A percentile compares a stretch with the other conserved stretches of the same genome.
phyloP scores from a whole-genome alignment of 2,113 vertebrate genomes.

The Siniperca knerii region DNA sequence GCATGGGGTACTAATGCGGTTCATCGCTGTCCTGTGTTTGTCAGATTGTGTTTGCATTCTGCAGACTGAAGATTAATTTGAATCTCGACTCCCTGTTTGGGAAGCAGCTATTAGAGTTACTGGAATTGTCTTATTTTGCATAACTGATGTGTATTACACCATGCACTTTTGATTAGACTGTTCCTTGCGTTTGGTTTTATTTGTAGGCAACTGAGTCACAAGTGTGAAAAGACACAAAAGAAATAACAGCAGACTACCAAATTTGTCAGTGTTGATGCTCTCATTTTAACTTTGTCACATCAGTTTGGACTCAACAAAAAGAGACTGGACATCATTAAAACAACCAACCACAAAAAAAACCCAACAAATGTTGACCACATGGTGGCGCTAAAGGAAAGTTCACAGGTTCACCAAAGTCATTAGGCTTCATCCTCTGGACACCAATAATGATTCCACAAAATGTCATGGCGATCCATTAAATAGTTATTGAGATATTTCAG shows the following conservation, averaged over 20 bases:
- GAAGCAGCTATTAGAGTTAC: not conserved
- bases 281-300: not conserved
- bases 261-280: not conserved
- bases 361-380: not conserved
- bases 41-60: conserved; percentile 24
- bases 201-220: not conserved
- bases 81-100: not conserved
- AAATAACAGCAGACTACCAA: not conserved
- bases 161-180: not conserved
- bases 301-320: not conserved
- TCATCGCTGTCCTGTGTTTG: not conserved
- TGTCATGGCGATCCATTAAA: not conserved
- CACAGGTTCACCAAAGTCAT: not conserved
- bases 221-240: not conserved
- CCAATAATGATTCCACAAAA: not conserved
- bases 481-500: not conserved
- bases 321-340: not conserved
- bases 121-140: not conserved
- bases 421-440: not conserved
- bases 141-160: not conserved
- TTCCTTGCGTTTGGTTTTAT: not conserved
- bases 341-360: not conserved
- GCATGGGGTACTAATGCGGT: not conserved
- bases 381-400: not conserved
- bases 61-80: not conserved